Percentiles rank a stretch among this genome's conserved stretches.
phyloP scores from a whole-genome alignment of 2,113 vertebrate genomes.

The Micromys minutus region DNA sequence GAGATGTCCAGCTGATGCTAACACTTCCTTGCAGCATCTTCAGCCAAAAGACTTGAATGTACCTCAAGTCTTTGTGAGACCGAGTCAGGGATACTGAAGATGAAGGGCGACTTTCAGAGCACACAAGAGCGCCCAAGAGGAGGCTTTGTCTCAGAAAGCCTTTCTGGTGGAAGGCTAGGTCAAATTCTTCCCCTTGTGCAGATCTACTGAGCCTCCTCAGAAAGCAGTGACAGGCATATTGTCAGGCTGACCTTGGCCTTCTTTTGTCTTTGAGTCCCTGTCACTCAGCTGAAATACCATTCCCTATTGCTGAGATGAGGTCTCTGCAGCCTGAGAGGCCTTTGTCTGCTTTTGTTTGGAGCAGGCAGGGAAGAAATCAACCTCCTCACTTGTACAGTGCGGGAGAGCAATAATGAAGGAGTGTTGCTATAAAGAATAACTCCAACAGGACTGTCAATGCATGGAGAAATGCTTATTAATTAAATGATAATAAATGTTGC shows the following conservation, averaged over 20 bases:
- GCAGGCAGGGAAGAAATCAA: slow-evolving; percentile 17
- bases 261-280: slow-evolving; percentile 61
- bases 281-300: slow-evolving; percentile 2
- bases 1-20: background rate
- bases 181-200: slow-evolving; percentile 37
- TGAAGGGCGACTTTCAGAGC: slow-evolving; percentile 8
- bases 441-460: background rate
- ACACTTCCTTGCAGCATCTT: background rate
- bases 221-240: slow-evolving; percentile 7
- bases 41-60: background rate
- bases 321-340: background rate
- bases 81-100: slow-evolving; percentile 9
- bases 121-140: background rate
- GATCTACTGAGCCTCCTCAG: slow-evolving; percentile 11
- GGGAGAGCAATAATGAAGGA: background rate
- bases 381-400: background rate
- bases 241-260: slow-evolving; percentile 58
- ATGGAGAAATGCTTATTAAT: slow-evolving; percentile 55
- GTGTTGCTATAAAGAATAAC: background rate
- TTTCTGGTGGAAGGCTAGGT: slow-evolving; percentile 27
- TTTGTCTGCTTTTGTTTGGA: slow-evolving; percentile 50
- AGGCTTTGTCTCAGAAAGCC: slow-evolving; percentile 59
- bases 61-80: rapidly evolving
- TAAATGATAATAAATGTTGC: slow-evolving; percentile 60
- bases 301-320: background rate